Conservation (phyloP, 35 echinoderm and acorn worm species). For the Hemicentrotus pulcherrimus region DNA sequence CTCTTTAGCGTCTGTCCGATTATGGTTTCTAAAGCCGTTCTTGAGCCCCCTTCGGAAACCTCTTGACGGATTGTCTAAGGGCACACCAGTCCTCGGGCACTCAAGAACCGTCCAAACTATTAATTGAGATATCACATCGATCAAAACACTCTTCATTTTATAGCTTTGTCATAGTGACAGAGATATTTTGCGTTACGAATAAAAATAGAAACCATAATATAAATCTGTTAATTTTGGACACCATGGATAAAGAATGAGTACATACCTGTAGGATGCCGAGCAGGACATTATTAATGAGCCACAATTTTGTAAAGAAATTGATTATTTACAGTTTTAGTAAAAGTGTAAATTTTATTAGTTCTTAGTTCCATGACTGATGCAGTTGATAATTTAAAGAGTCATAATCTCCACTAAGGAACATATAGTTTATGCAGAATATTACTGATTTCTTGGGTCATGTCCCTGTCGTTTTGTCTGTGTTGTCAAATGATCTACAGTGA, state of each 20-base stretch:
- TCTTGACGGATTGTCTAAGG: not conserved
- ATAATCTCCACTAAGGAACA: too few species aligned
- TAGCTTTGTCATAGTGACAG: not conserved
- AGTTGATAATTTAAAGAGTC: too few species aligned
- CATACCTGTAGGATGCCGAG: too few species aligned
- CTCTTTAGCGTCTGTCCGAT: not conserved
- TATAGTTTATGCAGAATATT: too few species aligned
- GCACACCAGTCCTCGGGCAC: not conserved
- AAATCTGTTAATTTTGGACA: not conserved
- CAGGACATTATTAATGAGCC: too few species aligned
- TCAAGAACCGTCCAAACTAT: not conserved
- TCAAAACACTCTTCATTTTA: not conserved
- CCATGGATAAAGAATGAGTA: not conserved
- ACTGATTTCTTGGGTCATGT: too few species aligned
- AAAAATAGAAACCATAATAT: not conserved
- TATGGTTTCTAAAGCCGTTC: not conserved
- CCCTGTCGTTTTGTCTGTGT: too few species aligned
- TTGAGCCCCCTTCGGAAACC: not conserved
- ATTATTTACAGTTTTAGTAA: too few species aligned
- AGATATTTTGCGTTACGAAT: not conserved
- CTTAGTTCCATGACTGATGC: too few species aligned
- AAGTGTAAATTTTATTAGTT: too few species aligned
- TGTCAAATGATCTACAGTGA: too few species aligned
- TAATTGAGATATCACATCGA: not conserved
- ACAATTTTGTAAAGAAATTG: too few species aligned